These are phyloP conservation scores for Halesus radiatus DNA, from an alignment of 1,140 invertebrate species.

Conservation along the genomic window DNA sequence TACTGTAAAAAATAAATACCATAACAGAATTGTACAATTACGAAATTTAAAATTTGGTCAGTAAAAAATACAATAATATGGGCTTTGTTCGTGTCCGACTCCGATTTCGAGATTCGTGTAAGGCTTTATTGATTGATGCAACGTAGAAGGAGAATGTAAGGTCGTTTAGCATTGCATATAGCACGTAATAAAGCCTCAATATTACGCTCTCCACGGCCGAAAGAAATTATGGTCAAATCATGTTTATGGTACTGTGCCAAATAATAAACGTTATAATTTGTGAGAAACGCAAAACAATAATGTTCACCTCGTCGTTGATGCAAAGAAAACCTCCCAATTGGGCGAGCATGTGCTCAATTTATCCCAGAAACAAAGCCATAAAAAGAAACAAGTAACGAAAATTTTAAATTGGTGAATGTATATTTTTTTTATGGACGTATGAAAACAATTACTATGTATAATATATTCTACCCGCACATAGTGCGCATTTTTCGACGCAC, in stretches of 20 bases:
- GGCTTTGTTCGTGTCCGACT: conserved; percentile 4
- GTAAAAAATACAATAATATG: neutral
- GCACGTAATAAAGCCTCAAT: neutral
- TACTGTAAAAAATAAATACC: no score
- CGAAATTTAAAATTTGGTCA: no score
- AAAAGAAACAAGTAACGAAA: neutral
- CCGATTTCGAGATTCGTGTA: neutral
- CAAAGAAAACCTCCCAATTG: neutral
- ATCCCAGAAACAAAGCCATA: neutral
- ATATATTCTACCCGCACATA: no score
- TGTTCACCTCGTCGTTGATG: neutral
- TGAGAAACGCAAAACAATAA: neutral
- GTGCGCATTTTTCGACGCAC: no score
- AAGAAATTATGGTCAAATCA: conserved; percentile 10
- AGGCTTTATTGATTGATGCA: conserved; percentile 15
- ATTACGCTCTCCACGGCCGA: neutral
- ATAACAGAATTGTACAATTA: no score
- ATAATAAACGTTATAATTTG: no score
- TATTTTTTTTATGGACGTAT: no score
- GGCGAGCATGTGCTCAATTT: neutral
- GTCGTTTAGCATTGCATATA: conserved; percentile 3
- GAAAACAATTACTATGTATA: no score
- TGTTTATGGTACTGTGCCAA: no score
- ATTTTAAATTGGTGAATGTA: neutral
- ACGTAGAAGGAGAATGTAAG: conserved; percentile 2